Evolutionary conservation across 2,113 vertebrate genomes (phyloP).

Genomic region (Syrrhaptes paradoxus): DNA sequence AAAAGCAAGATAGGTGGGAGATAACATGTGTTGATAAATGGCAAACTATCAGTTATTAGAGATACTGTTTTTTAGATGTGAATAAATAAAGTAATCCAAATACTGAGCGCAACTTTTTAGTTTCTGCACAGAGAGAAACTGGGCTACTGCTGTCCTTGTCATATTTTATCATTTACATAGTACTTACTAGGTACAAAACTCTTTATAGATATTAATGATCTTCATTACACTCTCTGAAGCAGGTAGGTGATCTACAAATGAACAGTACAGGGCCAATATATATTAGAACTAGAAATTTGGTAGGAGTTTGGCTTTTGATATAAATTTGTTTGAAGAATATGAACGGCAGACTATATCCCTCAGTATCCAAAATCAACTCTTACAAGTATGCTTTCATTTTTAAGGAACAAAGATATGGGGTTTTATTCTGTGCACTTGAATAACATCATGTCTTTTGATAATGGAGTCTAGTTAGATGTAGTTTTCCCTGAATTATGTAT

Average conservation of each 20-base stretch:
- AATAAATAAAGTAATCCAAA: background rate
- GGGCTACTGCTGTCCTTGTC: background rate
- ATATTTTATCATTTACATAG: background rate
- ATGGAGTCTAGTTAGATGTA: background rate
- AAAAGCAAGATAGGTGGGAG: background rate
- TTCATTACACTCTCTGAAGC: background rate
- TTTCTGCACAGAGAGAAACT: background rate
- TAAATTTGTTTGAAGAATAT: background rate
- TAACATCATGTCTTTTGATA: background rate
- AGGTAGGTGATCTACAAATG: background rate
- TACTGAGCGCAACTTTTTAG: background rate
- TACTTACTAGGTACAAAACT: background rate
- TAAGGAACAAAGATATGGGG: background rate
- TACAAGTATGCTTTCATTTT: background rate
- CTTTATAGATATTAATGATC: background rate
- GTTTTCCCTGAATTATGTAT: background rate
- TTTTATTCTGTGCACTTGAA: background rate
- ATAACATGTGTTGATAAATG: background rate
- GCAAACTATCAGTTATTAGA: background rate
- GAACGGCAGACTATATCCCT: background rate
- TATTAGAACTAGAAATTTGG: background rate
- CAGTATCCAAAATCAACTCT: background rate
- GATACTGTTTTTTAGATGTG: background rate
- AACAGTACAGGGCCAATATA: background rate
- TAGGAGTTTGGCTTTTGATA: background rate